Evolutionary conservation across 2,797 vertebrate genomes (phyloP).

Genomic region (Kryptopterus vitreolus): DNA sequence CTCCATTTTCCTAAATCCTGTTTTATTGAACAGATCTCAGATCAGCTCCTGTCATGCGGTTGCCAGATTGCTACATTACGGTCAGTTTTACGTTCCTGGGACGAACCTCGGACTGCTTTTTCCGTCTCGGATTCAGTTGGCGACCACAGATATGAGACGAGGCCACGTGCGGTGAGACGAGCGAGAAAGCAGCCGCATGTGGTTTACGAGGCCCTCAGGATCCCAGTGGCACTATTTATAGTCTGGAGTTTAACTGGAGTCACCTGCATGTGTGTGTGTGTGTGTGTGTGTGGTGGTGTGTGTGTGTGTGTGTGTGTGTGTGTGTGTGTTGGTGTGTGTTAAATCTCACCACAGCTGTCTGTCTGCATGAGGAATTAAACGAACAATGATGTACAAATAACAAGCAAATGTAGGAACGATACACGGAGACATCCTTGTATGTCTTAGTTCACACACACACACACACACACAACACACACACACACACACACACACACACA

Average conservation of each 20-base stretch:
- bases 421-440: too few relatives aligned
- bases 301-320: not conserved
- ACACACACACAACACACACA: too few relatives aligned
- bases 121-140: constrained; percentile 11
- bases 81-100: constrained; percentile 1
- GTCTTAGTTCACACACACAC: too few relatives aligned
- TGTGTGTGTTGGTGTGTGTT: too few relatives aligned
- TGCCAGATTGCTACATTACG: constrained; percentile 1
- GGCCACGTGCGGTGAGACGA: constrained; percentile 15
- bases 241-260: constrained; percentile 4
- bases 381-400: not conserved
- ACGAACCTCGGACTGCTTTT: not conserved
- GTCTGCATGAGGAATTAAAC: not conserved
- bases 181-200: not conserved
- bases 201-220: constrained; percentile 5
- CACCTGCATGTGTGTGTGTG: constrained; percentile 22
- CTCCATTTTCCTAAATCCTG: not conserved
- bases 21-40: not conserved
- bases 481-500: too few relatives aligned
- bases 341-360: not conserved
- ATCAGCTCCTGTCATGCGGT: not conserved
- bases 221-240: constrained; percentile 10
- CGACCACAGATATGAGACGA: constrained; percentile 9
- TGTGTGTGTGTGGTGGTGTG: not conserved
- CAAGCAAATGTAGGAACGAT: too few relatives aligned